Percentiles rank a stretch among this genome's conserved stretches.
Evolutionary conservation across 2,888 invertebrate species (phyloP).

Genomic region (Cynaeus angustus): DNA sequence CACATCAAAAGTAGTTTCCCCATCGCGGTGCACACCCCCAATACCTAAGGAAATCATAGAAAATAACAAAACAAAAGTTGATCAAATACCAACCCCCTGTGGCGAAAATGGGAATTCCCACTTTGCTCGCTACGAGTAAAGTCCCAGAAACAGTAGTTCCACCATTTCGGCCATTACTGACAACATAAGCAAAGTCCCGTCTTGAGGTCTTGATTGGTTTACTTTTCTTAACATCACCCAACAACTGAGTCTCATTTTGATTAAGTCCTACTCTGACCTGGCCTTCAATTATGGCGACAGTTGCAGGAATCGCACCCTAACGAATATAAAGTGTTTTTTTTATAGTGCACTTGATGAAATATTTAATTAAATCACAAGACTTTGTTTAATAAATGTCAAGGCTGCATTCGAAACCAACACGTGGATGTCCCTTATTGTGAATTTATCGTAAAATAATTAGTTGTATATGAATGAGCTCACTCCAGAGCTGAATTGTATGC

Average conservation of each 20-base stretch:
- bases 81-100: slow-evolving; percentile 81
- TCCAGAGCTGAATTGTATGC: slow-evolving; percentile 17
- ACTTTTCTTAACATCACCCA: slow-evolving; percentile 74
- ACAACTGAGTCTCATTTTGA: slow-evolving; percentile 76
- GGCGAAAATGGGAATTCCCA: slow-evolving; percentile 92
- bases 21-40: slow-evolving; percentile 96
- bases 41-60: slow-evolving; percentile 71
- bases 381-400: slow-evolving; percentile 14
- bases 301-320: slow-evolving; percentile 92
- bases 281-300: slow-evolving; percentile 91
- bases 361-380: slow-evolving; percentile 13
- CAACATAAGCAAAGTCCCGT: slow-evolving; percentile 86
- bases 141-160: slow-evolving; percentile 99
- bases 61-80: not conserved
- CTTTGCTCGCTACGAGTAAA: slow-evolving; percentile 86
- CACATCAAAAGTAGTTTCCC: slow-evolving; percentile 90
- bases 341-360: slow-evolving; percentile 14
- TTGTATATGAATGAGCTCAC: slow-evolving; percentile 20
- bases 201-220: slow-evolving; percentile 87
- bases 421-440: slow-evolving; percentile 38
- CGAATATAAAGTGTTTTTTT: slow-evolving; percentile 16
- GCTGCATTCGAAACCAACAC: slow-evolving; percentile 1
- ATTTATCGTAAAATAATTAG: slow-evolving; percentile 31
- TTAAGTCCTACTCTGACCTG: slow-evolving; percentile 86
- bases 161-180: slow-evolving; percentile 82